phyloP scores from a whole-genome alignment of 1,140 invertebrate species.

The Aphis gossypii region DNA sequence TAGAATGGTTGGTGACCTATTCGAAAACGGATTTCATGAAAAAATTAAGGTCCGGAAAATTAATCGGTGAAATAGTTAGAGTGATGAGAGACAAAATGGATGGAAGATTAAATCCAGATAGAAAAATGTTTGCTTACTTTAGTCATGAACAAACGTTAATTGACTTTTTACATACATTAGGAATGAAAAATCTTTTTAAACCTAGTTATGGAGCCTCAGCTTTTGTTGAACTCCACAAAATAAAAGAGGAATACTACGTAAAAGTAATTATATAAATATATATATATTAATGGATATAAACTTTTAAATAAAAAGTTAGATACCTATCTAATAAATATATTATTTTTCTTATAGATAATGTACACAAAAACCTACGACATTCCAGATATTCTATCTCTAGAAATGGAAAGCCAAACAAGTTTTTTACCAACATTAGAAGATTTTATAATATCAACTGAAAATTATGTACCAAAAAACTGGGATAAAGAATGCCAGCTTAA shows the following conservation, averaged over 20 bases:
- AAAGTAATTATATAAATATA: constrained; percentile 16
- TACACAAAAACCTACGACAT: constrained; percentile 47
- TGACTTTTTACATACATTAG: constrained; percentile 51
- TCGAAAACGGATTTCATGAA: constrained; percentile 49
- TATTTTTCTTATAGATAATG: constrained; percentile 29
- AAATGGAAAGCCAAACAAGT: constrained; percentile 29
- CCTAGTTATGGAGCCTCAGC: constrained; percentile 44
- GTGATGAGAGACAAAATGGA: constrained; percentile 48
- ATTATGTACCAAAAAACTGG: constrained; percentile 54
- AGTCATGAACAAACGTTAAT: constrained; percentile 50
- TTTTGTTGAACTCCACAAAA: constrained; percentile 47
- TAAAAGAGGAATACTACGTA: constrained; percentile 40
- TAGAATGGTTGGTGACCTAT: constrained; percentile 49
- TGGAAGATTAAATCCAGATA: constrained; percentile 16
- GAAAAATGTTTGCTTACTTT: constrained; percentile 54
- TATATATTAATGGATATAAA: background rate
- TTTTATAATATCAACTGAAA: constrained; percentile 44
- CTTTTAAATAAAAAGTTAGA: background rate
- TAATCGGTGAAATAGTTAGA: constrained; percentile 54
- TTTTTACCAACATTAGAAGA: constrained; percentile 55
- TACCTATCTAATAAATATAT: background rate
- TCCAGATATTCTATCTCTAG: constrained; percentile 47
- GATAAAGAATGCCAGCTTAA: constrained; percentile 52
- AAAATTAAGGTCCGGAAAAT: constrained; percentile 46
- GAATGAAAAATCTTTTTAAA: constrained; percentile 50